Evolutionary conservation across 2,888 invertebrate species (phyloP).

Genomic region (Seira sanloemensis): DNA sequence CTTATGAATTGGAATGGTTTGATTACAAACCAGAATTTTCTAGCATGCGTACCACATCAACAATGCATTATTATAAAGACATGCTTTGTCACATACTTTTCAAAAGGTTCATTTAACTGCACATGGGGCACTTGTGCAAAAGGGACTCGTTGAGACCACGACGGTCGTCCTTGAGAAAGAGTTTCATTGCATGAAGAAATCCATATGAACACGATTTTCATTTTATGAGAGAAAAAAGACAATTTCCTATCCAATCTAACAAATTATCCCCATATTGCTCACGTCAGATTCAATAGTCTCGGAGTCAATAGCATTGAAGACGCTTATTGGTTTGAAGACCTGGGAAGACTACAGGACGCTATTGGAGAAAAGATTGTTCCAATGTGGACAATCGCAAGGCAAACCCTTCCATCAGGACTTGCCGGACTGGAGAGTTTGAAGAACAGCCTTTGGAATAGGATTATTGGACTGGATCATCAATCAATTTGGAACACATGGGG

Average conservation of each 20-base stretch:
- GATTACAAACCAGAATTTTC: too few species aligned
- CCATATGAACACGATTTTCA: not conserved
- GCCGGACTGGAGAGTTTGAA: constrained; percentile 86
- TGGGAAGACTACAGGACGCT: constrained; percentile 82
- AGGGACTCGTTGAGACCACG: not conserved
- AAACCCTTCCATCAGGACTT: constrained; percentile 86
- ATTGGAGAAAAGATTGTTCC: constrained; percentile 86
- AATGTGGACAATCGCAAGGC: constrained; percentile 86
- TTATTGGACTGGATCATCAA: constrained; percentile 81
- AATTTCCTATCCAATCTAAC: not conserved
- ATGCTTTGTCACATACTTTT: not conserved
- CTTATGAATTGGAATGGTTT: too few species aligned
- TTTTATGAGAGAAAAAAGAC: not conserved
- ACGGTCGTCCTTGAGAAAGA: not conserved
- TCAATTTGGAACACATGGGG: constrained; percentile 74
- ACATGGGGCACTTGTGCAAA: not conserved
- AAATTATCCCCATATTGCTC: constrained; percentile 1
- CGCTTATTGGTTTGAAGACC: constrained; percentile 92
- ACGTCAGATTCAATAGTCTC: constrained; percentile 76
- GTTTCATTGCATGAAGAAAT: not conserved
- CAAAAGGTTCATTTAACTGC: not conserved
- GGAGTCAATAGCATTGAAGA: constrained; percentile 92
- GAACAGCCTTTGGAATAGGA: constrained; percentile 89
- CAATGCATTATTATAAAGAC: too few species aligned
- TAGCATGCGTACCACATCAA: too few species aligned